Conservation (phyloP, 2,113 vertebrate species). For the Cariama cristata region DNA sequence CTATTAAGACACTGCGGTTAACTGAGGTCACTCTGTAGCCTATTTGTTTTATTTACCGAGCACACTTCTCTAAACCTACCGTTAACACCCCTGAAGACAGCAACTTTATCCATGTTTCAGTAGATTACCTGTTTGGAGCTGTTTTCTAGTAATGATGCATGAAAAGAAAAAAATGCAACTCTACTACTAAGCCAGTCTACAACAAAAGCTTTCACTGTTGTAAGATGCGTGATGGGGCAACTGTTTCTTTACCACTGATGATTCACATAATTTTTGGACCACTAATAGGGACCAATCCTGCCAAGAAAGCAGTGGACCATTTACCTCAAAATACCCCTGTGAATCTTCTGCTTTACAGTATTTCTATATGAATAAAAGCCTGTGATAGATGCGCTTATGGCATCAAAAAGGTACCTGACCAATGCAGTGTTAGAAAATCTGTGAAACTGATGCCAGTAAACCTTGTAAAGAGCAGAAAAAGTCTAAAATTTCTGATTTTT, state of each 20-base stretch:
- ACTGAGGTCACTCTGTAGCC: not conserved
- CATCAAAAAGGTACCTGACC: not conserved
- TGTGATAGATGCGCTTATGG: not conserved
- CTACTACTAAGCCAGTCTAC: not conserved
- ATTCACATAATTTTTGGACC: not conserved
- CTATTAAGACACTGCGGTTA: not conserved
- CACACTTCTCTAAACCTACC: not conserved
- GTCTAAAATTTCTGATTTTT: not conserved
- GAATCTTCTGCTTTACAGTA: not conserved
- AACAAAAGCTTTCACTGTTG: not conserved
- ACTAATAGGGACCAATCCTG: not conserved
- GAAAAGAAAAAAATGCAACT: not conserved
- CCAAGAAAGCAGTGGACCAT: not conserved
- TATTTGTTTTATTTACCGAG: not conserved
- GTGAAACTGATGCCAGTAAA: not conserved
- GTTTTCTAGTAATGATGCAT: not conserved
- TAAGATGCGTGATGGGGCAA: not conserved
- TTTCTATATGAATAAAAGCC: not conserved
- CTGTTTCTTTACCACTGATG: not conserved
- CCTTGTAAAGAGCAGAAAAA: not conserved
- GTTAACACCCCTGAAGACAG: not conserved
- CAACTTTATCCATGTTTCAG: not conserved
- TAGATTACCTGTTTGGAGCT: not conserved
- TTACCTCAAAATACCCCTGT: not conserved
- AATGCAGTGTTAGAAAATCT: not conserved